Base-by-base conservation (phyloP, 2,797 vertebrate genomes). In the Sparus aurata region DNA sequence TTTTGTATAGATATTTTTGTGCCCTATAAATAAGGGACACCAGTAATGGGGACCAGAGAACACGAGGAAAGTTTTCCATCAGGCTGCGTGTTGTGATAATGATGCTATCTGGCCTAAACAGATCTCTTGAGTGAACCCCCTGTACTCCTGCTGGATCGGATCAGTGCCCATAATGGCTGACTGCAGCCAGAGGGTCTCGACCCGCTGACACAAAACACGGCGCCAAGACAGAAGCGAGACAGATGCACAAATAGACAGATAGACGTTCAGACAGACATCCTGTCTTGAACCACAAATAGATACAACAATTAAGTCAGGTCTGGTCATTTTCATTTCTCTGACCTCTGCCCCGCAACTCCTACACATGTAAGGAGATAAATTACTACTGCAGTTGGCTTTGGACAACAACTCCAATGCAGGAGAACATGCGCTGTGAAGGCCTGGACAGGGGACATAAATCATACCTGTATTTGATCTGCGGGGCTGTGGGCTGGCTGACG, bases 391-490 rank as follows among this genome's bases (percentile, higher is more conserved):
- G 84, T 86, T 83, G 83, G 85, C 62, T 92, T 89, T 88, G 91
- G 82, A 85, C 88, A 86, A 81, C 77, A 73, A 55, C 85, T 90
- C 83, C 62, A 41, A 46, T 23, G 79, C 67, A 67, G 78, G 54
- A 78, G 76, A 88, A 87, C 85, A 81, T 77, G 81, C 57, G 2
- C 67, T 72, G 84, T 87, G 91, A 90, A 85, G 85, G 87, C 82
- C 86, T 80, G 72, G 91, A 92, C 88, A 90, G 90, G 46, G 13
- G 74, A 91, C 96, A 96, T 97, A 97, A 97, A 97, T 97, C 96
- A 97, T 96, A 95, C 94, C 94, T 93, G 95, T 95, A 96, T 95
- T 96, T 96, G 94, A 95, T 95, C 94, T 90, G 89, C 18, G 78
- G 85, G 76, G 80, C 77, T 86, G 77, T 67, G 80, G 68, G 78